Evolutionary conservation across 1,140 invertebrate genomes (phyloP).

Genomic region (Agrypnia vestita): DNA sequence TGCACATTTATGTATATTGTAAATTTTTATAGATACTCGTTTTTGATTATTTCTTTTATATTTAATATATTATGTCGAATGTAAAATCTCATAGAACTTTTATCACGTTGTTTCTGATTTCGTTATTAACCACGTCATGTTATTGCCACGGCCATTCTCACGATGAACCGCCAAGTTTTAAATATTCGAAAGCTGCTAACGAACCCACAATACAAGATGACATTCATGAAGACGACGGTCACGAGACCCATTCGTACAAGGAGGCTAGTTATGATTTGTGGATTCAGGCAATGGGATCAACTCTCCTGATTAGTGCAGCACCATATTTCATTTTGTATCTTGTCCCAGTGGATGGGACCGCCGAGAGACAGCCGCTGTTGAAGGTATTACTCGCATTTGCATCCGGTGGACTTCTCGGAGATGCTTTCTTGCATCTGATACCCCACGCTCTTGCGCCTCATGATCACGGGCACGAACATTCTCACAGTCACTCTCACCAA

Average conservation of each 20-base stretch:
- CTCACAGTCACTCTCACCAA: slow-evolving; percentile 74
- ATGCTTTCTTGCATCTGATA: slow-evolving; percentile 97
- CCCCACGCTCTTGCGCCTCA: slow-evolving; percentile 90
- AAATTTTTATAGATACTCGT: too few species aligned
- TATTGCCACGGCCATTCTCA: slow-evolving; percentile 52
- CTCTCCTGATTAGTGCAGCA: slow-evolving; percentile 92
- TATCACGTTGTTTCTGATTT: slow-evolving; percentile 16
- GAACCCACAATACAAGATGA: slow-evolving; percentile 55
- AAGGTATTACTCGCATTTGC: slow-evolving; percentile 95
- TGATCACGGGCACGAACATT: slow-evolving; percentile 70
- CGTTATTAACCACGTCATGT: slow-evolving; percentile 14
- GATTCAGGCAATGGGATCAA: slow-evolving; percentile 89
- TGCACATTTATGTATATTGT: too few species aligned
- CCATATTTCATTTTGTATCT: slow-evolving; percentile 96
- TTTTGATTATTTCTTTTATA: too few species aligned
- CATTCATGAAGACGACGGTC: slow-evolving; percentile 57
- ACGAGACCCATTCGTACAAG: slow-evolving; percentile 45
- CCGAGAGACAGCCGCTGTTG: slow-evolving; percentile 86
- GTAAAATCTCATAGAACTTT: neutral
- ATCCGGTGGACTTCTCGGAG: slow-evolving; percentile 94
- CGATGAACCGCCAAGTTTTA: slow-evolving; percentile 75
- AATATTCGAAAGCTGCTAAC: slow-evolving; percentile 85
- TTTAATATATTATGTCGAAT: too few species aligned
- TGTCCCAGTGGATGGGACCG: slow-evolving; percentile 92
- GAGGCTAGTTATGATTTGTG: slow-evolving; percentile 76